phyloP scores from a whole-genome alignment of 2,888 invertebrate genomes.

The Slavum lentiscoides region DNA sequence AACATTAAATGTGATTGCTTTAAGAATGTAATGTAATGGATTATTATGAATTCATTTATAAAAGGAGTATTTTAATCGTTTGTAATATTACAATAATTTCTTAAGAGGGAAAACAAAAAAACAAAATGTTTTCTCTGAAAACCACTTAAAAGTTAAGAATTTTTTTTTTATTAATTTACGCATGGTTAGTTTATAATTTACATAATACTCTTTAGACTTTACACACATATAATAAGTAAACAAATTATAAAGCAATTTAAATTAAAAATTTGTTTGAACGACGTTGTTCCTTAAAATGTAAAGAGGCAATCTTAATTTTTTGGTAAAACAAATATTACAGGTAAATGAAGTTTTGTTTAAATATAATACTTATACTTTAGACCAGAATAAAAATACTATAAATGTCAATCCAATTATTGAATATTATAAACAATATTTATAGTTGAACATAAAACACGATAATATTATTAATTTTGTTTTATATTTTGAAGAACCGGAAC shows the following conservation, averaged over 20 bases:
- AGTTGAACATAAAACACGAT: slow-evolving; percentile 19
- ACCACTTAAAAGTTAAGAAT: slow-evolving; percentile 3
- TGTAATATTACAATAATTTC: slow-evolving; percentile 5
- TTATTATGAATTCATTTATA: neutral
- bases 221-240: slow-evolving; percentile 9
- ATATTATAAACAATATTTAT: slow-evolving; percentile 8
- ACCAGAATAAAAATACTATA: slow-evolving; percentile 4
- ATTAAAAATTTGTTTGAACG: slow-evolving; percentile 1
- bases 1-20: neutral
- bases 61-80: neutral
- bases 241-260: neutral
- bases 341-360: neutral
- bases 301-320: neutral
- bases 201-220: slow-evolving; percentile 1
- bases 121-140: neutral
- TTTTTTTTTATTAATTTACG: slow-evolving; percentile 13
- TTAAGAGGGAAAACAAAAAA: neutral
- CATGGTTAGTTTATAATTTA: slow-evolving; percentile 21
- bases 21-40: neutral
- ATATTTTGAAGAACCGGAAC: slow-evolving; percentile 42
- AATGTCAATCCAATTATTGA: slow-evolving; percentile 21
- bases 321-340: slow-evolving; percentile 15
- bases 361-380: slow-evolving; percentile 15
- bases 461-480: slow-evolving; percentile 14
- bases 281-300: neutral